These are phyloP conservation scores for Sinopyrophorus schimmeli DNA, from an alignment of 2,888 invertebrate genomes.

Conservation along the genomic window DNA sequence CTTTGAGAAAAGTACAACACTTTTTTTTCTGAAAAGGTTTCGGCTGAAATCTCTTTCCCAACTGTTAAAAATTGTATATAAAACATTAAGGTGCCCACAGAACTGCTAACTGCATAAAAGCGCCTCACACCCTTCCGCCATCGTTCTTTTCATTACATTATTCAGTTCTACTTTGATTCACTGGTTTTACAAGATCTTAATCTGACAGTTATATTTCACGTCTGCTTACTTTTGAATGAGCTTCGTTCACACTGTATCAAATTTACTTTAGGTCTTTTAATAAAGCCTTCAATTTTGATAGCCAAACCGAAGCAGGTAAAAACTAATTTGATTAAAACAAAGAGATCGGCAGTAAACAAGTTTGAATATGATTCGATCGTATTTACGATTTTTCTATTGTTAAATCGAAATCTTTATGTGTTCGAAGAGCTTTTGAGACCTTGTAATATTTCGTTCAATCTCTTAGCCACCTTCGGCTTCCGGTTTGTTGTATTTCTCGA, in stretches of 20 bases:
- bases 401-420: no score
- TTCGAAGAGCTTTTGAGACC: slow-evolving; percentile 23
- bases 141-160: slow-evolving; percentile 26
- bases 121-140: slow-evolving; percentile 35
- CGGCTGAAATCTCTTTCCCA: slow-evolving; percentile 19
- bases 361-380: no score
- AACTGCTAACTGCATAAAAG: slow-evolving; percentile 37
- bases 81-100: slow-evolving; percentile 36
- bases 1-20: slow-evolving; percentile 20
- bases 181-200: slow-evolving; percentile 39
- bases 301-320: no score
- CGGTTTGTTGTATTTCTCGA: slow-evolving; percentile 36
- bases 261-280: no score
- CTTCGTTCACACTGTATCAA: no score
- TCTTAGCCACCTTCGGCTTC: slow-evolving; percentile 42
- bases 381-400: no score
- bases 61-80: slow-evolving; percentile 24
- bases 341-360: no score
- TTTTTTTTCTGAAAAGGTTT: slow-evolving; percentile 13
- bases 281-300: no score
- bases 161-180: slow-evolving; percentile 35
- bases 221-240: slow-evolving; percentile 27
- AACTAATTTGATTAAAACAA: no score
- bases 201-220: slow-evolving; percentile 44
- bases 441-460: slow-evolving; percentile 36